Evolutionary conservation across 2,888 invertebrate species (phyloP).

Genomic region (Dascillus cervinus): DNA sequence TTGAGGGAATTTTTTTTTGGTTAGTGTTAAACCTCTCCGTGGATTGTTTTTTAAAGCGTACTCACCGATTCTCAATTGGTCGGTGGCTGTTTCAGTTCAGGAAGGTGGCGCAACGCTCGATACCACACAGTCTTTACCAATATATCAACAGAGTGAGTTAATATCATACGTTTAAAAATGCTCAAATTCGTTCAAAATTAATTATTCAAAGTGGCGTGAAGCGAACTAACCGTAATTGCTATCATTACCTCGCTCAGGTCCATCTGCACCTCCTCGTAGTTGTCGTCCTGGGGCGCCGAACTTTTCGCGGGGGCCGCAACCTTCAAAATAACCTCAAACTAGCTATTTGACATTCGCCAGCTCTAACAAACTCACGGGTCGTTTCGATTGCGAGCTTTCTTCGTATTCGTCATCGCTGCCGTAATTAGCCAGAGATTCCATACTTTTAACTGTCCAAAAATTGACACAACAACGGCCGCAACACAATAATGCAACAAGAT

Average conservation of each 20-base stretch:
- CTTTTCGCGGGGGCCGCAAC: too few relatives aligned
- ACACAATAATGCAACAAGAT: too few relatives aligned
- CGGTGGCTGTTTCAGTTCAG: slow-evolving; percentile 15
- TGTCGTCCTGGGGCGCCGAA: slow-evolving; percentile 46
- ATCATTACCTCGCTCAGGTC: slow-evolving; percentile 60
- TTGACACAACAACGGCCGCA: too few relatives aligned
- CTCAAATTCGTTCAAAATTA: too few relatives aligned
- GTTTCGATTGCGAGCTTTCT: slow-evolving; percentile 32
- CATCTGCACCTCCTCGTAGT: slow-evolving; percentile 72
- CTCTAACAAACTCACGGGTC: slow-evolving; percentile 31
- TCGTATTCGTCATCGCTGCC: slow-evolving; percentile 73
- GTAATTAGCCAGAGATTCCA: slow-evolving; percentile 72
- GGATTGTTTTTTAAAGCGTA: too few relatives aligned
- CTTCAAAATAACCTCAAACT: too few relatives aligned
- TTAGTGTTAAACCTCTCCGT: too few relatives aligned
- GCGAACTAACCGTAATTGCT: too few relatives aligned
- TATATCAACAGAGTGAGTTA: slow-evolving; percentile 47
- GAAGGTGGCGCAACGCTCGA: slow-evolving; percentile 27
- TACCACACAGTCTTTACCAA: slow-evolving; percentile 40
- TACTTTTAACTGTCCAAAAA: too few relatives aligned
- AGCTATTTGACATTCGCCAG: too few relatives aligned
- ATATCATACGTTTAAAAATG: slow-evolving; percentile 43
- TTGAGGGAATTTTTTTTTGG: too few relatives aligned
- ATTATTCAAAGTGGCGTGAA: too few relatives aligned
- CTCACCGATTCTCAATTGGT: slow-evolving; percentile 20